A percentile compares a stretch with the other conserved stretches of the same genome.
Evolutionary conservation across 2,888 invertebrate species (phyloP).

Genomic region (Aproaerema taeniolella): DNA sequence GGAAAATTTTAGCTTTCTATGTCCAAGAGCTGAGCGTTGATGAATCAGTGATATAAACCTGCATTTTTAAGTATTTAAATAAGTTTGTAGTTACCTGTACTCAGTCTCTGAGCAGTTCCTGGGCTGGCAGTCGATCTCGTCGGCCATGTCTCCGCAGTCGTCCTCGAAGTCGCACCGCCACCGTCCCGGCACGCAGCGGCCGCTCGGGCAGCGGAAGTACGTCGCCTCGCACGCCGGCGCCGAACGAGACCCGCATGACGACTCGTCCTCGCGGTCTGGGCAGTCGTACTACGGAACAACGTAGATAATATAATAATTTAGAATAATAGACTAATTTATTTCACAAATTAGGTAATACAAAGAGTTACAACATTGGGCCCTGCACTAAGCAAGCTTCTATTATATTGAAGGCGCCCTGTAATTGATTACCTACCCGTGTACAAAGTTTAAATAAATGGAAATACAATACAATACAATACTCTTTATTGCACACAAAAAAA

Average conservation of each 20-base stretch:
- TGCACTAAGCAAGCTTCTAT: too few species aligned
- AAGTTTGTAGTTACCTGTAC: conserved; percentile 73
- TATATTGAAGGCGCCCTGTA: too few species aligned
- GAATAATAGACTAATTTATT: too few species aligned
- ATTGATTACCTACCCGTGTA: too few species aligned
- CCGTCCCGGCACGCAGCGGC: conserved; percentile 81
- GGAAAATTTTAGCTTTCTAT: too few species aligned
- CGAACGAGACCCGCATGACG: conserved; percentile 45
- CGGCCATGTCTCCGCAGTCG: conserved; percentile 86
- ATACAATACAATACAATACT: too few species aligned
- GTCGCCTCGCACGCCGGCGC: conserved; percentile 83
- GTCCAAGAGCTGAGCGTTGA: too few species aligned
- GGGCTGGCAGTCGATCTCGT: conserved; percentile 82
- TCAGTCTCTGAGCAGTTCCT: conserved; percentile 83
- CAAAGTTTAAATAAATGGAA: too few species aligned
- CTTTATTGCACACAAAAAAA: too few species aligned
- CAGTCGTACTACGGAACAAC: conserved; percentile 86
- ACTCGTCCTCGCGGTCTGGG: conserved; percentile 82
- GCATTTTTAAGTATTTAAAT: too few species aligned
- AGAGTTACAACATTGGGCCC: neutral
- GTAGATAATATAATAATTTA: too few species aligned
- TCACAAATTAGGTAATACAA: conserved; percentile 19
- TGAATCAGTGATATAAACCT: too few species aligned
- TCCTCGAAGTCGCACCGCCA: conserved; percentile 84
- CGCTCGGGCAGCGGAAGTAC: conserved; percentile 83